phyloP scores from a whole-genome alignment of 1,140 invertebrate genomes.

The Bombus vancouverensis region DNA sequence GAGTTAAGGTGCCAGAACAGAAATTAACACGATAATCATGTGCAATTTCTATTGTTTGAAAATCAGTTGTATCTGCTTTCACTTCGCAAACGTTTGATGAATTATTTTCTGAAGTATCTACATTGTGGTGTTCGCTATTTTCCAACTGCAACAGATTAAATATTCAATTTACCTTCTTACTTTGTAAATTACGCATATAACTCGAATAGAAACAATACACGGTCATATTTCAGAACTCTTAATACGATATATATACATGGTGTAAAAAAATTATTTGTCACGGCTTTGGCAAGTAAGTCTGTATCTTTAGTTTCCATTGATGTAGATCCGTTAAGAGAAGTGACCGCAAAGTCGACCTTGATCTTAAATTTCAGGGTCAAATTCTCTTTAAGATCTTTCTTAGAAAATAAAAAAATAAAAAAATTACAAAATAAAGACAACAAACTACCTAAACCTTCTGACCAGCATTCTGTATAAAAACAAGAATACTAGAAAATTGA shows the following conservation, averaged over 20 bases:
- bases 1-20: constrained; percentile 82
- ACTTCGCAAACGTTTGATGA: constrained; percentile 42
- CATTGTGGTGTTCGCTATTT: constrained; percentile 55
- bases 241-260: background rate
- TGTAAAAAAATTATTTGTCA: too few species aligned
- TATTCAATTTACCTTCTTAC: background rate
- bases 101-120: background rate
- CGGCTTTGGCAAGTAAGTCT: too few species aligned
- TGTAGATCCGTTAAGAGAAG: too few species aligned
- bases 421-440: too few species aligned
- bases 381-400: too few species aligned
- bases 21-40: constrained; percentile 72
- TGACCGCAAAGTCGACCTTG: too few species aligned
- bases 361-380: too few species aligned
- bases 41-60: constrained; percentile 72
- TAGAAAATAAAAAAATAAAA: too few species aligned
- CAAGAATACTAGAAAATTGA: too few species aligned
- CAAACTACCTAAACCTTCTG: too few species aligned
- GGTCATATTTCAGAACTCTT: background rate
- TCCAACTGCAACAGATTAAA: constrained; percentile 56
- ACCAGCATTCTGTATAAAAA: too few species aligned
- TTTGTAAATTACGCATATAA: background rate
- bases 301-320: too few species aligned
- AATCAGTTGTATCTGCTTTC: constrained; percentile 50
- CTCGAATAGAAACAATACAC: background rate